Evolutionary conservation across 2,113 vertebrate species (phyloP).

Genomic region (Natator depressus): DNA sequence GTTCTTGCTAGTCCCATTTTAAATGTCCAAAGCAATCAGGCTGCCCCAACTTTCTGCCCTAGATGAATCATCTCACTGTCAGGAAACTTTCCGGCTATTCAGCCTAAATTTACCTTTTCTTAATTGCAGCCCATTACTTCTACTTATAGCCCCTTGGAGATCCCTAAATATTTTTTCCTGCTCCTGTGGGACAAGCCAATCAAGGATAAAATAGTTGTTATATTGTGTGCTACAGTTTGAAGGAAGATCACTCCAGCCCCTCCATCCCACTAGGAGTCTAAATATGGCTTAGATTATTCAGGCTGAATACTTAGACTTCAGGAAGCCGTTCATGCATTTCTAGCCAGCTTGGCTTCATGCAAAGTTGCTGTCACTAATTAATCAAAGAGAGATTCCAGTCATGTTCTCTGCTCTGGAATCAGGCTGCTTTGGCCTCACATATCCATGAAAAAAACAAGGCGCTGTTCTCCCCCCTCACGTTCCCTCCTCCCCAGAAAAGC

Average conservation of each 20-base stretch:
- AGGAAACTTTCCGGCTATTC: background rate
- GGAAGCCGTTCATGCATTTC: background rate
- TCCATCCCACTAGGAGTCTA: background rate
- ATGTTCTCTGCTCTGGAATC: background rate
- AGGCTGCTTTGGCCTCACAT: background rate
- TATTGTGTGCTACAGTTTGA: background rate
- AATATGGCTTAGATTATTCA: background rate
- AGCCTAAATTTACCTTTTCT: rapidly evolving
- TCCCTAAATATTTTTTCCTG: background rate
- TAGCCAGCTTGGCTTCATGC: background rate
- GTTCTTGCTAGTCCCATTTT: background rate
- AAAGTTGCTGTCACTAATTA: background rate
- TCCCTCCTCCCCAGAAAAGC: background rate
- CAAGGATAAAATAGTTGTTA: background rate
- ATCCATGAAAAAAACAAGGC: background rate
- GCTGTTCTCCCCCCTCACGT: background rate
- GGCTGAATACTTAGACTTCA: background rate
- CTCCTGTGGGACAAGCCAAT: background rate
- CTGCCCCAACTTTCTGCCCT: background rate
- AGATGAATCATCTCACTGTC: background rate
- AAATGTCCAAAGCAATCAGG: background rate
- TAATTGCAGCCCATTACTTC: too few species aligned
- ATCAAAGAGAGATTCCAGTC: background rate
- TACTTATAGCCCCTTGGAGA: rapidly evolving
- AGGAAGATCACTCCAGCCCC: background rate